phyloP scores from a whole-genome alignment of 2,888 invertebrate species.

The Dorcus parallelipipedus region DNA sequence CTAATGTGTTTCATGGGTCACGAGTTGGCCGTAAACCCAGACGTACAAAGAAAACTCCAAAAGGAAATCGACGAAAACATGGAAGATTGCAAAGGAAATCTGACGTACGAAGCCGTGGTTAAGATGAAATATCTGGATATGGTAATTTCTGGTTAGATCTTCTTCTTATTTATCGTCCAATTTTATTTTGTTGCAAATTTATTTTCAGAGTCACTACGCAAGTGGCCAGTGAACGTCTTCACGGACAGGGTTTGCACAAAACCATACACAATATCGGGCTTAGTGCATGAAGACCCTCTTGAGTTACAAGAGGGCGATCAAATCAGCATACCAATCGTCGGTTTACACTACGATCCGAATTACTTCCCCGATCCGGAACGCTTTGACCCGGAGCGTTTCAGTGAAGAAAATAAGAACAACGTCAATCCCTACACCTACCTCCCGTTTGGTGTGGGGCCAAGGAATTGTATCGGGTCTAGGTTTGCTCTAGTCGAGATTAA shows the following conservation, averaged over 20 bases:
- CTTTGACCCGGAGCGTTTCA: conserved; percentile 43
- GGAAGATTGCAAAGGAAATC: conserved; percentile 33
- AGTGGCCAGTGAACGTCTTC: conserved; percentile 30
- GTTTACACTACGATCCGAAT: conserved; percentile 33
- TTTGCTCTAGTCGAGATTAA: conserved; percentile 37
- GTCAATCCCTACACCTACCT: conserved; percentile 47
- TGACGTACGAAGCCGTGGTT: conserved; percentile 53
- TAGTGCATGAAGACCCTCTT: conserved; percentile 18
- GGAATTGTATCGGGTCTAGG: conserved; percentile 56
- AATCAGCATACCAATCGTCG: conserved; percentile 31
- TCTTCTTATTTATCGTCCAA: too few species aligned
- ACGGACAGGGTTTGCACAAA: conserved; percentile 29
- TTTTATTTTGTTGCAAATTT: background rate
- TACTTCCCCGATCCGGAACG: conserved; percentile 33
- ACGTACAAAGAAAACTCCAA: conserved; percentile 55
- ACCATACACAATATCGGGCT: conserved; percentile 26
- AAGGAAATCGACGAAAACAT: conserved; percentile 52
- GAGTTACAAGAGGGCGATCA: conserved; percentile 21
- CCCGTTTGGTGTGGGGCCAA: conserved; percentile 34
- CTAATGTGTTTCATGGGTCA: conserved; percentile 53
- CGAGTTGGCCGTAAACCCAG: conserved; percentile 58
- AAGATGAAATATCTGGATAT: conserved; percentile 58
- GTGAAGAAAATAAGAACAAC: conserved; percentile 53
- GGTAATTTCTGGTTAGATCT: conserved; percentile 52
- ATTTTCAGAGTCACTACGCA: conserved; percentile 30